Evolutionary conservation across 1,140 invertebrate genomes (phyloP), one percentile per base, ranked within the genome.

Genomic region (Lethocerus indicus): DNA sequence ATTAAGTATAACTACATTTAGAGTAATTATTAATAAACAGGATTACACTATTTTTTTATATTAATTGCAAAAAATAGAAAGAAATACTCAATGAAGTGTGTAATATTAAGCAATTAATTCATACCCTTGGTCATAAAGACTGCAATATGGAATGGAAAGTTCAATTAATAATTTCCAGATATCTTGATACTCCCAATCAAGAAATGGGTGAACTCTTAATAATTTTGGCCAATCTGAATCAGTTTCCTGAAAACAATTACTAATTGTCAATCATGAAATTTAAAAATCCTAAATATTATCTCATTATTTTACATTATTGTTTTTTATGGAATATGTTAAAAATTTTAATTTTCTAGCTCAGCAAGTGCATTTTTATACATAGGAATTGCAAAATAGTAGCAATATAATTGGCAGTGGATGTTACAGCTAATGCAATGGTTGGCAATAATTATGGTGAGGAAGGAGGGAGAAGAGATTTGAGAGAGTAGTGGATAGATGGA

Each of bases 171-270:
- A 95, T 49, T 73, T 72, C 92, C 93, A 97, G 43, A 97, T 75
- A 58, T 93, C 77, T 36, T 71, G 71, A 62, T 94, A 96, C 7
- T 71, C 74, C 91, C 91, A 97, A 56, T 93, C 74, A 5, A 96
- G 67, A 23, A 97, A 67, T 0, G 92, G 90, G 64, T 76, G 87
- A 7, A 95, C 75, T 23, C 92, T 69, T 71, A 93, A 81, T 48
- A 93, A 68, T 59, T 77, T 68, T 3, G 92, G 90, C 92, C 92
- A 97, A 41, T 70, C 78, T 2, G 69, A 51, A 68, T 96, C 92
- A 13, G 90, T 91, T 69, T 77, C 73, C 82, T 79, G 65, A 57
- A 65, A 71, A 36, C 23, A 23, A 9, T 6, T 9, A 44, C 5
- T 24, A 44, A 44, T 14, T 12, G 25, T 24, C 7, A 23, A 20